Base-by-base conservation (phyloP, 2,797 vertebrate genomes). In the Gambelia wislizenii region DNA sequence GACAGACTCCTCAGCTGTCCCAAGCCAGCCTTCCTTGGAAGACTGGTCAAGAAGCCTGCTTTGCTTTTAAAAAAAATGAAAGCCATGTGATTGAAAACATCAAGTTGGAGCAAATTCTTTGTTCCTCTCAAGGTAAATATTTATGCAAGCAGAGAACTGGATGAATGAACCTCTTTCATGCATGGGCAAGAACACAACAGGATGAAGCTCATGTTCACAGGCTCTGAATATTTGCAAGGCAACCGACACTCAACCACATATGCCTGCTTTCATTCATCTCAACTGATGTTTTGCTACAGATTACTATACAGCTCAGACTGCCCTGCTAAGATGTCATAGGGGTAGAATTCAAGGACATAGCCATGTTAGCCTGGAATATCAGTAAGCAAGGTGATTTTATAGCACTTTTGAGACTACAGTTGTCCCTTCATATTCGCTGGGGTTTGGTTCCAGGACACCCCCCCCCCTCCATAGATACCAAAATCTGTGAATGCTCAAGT, bases 41-140 rank as follows among this genome's bases (percentile, higher is more conserved):
- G 39, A 30, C 76, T 9, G 4, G 13, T 39, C 90, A 54, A n/a
- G 83, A 86, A 77, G 1, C 2, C 42, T 3, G n/a, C 22, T 85
- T 77, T 64, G 22, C 3, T 39, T n/a, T n/a, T n/a, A n/a, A n/a
- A n/a, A 16, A 77, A 47, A 47, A 90, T 30, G 20, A 76, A 91
- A 83, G 1, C 72, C 69, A 0, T 1, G 25, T 13, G 69, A 86
- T 20, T 83, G 16, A 89, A 89, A 56, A 84, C 86, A 91, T 69
- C 86, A 77, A 89, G 91, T 83, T 4, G 0, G 84, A 90, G 88
- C 89, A 92, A 82, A 90, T 92, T 76, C 89, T 54, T 84, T 47
- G 74, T 39, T 91, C 89, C n/a, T 42, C 0, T 6, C 82, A 86
- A 30, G 1, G 84, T 92, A 91, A 91, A 93, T 89, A 87, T 92